Evolutionary conservation across 2,888 invertebrate species (phyloP), one percentile per base, ranked within the genome.

Genomic region (Trisateles emortualis): DNA sequence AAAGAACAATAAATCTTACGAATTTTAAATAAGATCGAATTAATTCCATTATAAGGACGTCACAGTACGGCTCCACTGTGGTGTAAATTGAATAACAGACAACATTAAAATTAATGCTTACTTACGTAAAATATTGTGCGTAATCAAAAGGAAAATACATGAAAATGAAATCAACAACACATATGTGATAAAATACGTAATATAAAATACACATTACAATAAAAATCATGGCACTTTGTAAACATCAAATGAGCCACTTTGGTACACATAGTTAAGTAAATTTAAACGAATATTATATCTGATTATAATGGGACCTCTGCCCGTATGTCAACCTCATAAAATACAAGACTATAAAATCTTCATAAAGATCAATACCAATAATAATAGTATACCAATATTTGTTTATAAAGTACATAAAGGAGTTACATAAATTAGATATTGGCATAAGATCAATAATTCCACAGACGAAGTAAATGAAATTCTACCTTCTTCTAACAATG

Each of bases 211-310:
- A 55, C 49, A 54, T 50, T 57, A 62, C 53, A 48, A 58, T 29
- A 67, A 59, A 41, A 64, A 54, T 48, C 67, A 74, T 74, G 76
- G 75, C 77, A 77, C 73, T 66, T 71, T 53, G 63, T 68, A 66
- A 52, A 72, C 46, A 56, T 68, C 44, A 44, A 46, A 41, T 46
- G 45, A 64, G 55, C 68, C 68, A 59, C 16, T 55, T 30, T 38
- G 35, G 26, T 39, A 67, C 51, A 57, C 38, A 48, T 40, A 33
- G 14, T 3, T 11, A 11, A 24, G 8, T 9, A 11, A 26, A 42
- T 32, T 17, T 14, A 19, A 42, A 29, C 17, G 11, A 49, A 50
- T 45, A 49, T 29, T 26, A 49, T 54, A 63, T 48, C 57, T 54
- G 63, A 69, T 66, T 60, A 62, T 59, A 69, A 51, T 64, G 59